Conservation (phyloP, 2,888 invertebrate genomes). For the Polydrusus pterygomalis region DNA sequence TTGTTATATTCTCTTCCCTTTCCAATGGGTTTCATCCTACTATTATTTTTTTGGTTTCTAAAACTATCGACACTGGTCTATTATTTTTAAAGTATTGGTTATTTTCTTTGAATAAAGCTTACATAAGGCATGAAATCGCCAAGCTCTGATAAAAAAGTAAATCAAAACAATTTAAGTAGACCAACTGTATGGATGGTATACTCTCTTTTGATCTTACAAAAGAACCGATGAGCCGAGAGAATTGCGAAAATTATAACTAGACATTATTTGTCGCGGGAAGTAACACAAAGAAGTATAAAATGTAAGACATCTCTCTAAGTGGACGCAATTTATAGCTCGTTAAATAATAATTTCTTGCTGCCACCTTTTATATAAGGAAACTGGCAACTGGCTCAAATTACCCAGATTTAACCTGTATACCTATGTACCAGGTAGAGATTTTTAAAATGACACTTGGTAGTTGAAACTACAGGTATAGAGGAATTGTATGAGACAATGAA, state of each 20-base stretch:
- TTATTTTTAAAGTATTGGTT: too few species aligned
- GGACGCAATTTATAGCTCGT: conserved; percentile 27
- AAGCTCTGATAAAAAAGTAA: neutral
- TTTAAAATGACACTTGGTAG: too few species aligned
- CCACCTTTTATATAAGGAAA: conserved; percentile 22
- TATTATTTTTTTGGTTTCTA: too few species aligned
- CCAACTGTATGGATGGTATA: neutral
- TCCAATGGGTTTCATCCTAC: too few species aligned
- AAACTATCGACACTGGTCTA: too few species aligned
- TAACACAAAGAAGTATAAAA: conserved; percentile 16
- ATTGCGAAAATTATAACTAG: neutral
- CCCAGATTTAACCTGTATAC: neutral
- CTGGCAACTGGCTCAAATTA: conserved; percentile 27
- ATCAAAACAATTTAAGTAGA: neutral
- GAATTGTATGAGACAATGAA: neutral
- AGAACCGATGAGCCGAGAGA: neutral
- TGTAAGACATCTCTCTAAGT: conserved; percentile 16
- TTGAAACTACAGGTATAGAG: too few species aligned
- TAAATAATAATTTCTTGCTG: conserved; percentile 25
- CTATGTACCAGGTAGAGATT: too few species aligned
- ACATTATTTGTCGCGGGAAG: conserved; percentile 17
- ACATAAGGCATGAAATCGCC: neutral
- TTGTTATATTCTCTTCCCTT: too few species aligned
- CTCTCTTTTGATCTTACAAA: neutral
- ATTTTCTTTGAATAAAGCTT: too few species aligned